A percentile compares a stretch with the other conserved stretches of the same genome.
phyloP scores from a whole-genome alignment of 2,797 vertebrate species.

The Orientallactaga sibirica region DNA sequence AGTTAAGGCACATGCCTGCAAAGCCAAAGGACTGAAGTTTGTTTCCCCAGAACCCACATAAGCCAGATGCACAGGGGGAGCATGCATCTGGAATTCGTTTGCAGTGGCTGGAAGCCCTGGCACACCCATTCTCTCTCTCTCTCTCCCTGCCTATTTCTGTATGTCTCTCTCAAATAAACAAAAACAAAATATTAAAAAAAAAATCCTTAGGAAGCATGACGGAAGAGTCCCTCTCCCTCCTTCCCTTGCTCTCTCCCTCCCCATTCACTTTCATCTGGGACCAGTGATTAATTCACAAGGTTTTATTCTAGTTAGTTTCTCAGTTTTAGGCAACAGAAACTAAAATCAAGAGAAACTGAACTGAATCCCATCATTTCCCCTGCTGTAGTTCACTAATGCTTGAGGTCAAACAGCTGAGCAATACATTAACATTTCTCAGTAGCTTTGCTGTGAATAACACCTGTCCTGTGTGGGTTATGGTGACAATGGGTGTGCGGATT shows the following conservation, averaged over 20 bases:
- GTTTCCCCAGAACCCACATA: too few relatives aligned
- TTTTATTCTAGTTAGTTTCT: background rate
- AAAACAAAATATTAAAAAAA: too few relatives aligned
- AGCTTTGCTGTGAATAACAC: background rate
- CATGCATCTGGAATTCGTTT: too few relatives aligned
- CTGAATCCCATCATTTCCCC: background rate
- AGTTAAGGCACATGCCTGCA: too few relatives aligned
- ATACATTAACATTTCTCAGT: background rate
- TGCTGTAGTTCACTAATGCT: background rate
- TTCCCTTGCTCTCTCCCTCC: background rate
- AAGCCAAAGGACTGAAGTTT: too few relatives aligned
- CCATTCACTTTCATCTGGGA: background rate
- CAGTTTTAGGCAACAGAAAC: background rate
- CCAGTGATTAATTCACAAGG: background rate
- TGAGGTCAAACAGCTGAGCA: background rate
- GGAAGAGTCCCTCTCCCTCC: background rate
- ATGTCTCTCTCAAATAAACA: too few relatives aligned
- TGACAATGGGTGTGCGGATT: background rate
- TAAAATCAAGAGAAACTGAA: background rate
- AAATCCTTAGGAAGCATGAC: background rate
- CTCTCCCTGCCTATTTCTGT: too few relatives aligned
- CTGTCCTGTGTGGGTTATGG: background rate
- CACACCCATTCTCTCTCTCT: too few relatives aligned
- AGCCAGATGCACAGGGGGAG: too few relatives aligned
- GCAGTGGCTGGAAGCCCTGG: too few relatives aligned